A percentile compares a stretch with the other conserved stretches of the same genome.
Evolutionary conservation across 2,888 invertebrate genomes (phyloP).

Genomic region (Rhagophthalmus giganteus): DNA sequence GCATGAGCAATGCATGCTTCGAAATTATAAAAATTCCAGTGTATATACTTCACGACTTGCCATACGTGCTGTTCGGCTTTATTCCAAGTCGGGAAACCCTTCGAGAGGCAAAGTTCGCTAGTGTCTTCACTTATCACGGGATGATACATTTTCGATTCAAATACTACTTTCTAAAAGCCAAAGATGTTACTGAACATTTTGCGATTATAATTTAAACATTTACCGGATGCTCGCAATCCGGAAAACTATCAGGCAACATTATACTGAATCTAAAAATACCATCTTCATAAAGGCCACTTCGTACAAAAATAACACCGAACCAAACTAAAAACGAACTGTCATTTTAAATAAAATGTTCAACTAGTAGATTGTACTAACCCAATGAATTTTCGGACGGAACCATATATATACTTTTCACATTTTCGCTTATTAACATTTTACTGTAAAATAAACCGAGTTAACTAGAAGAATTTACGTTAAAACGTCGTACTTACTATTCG

Average conservation of each 20-base stretch:
- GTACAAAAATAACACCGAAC: slow-evolving; percentile 89
- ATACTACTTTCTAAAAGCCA: slow-evolving; percentile 71
- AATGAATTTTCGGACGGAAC: slow-evolving; percentile 87
- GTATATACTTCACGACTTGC: slow-evolving; percentile 85
- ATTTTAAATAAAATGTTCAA: too few relatives aligned
- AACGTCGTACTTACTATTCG: slow-evolving; percentile 79
- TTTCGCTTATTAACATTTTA: slow-evolving; percentile 82
- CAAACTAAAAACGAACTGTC: slow-evolving; percentile 80
- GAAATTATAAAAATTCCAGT: slow-evolving; percentile 82
- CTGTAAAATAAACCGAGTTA: slow-evolving; percentile 58
- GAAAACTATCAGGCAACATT: slow-evolving; percentile 84
- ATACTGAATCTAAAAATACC: slow-evolving; percentile 90
- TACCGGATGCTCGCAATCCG: slow-evolving; percentile 82
- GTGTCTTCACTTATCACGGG: slow-evolving; percentile 80
- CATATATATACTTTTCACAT: slow-evolving; percentile 86
- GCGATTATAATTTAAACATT: slow-evolving; percentile 35
- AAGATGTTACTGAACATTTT: background rate
- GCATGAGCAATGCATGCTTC: slow-evolving; percentile 66
- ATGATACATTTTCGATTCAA: slow-evolving; percentile 84
- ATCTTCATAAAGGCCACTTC: slow-evolving; percentile 85
- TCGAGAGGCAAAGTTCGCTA: slow-evolving; percentile 74
- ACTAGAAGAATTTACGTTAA: background rate
- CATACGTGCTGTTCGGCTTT: slow-evolving; percentile 81
- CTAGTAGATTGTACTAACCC: slow-evolving; percentile 61
- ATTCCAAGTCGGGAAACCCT: slow-evolving; percentile 86